These are phyloP conservation scores for Andricus quercusramuli DNA, from an alignment of 2,888 invertebrate genomes.

Conservation along the genomic window DNA sequence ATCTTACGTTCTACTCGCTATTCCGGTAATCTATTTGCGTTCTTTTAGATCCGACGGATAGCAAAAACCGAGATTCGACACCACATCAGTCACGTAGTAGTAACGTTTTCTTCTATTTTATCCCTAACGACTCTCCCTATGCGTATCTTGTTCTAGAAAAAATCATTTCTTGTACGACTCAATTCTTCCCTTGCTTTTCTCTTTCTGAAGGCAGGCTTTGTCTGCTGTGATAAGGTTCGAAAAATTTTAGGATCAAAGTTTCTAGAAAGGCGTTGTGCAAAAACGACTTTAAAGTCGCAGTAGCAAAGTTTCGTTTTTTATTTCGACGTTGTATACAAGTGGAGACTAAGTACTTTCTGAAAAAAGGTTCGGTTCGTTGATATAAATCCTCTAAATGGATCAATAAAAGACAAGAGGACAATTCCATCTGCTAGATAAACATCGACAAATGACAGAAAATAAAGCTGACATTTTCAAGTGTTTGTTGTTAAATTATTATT, in stretches of 20 bases:
- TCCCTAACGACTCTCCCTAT: not conserved
- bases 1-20: slow-evolving; percentile 54
- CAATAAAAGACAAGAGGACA: slow-evolving; percentile 11
- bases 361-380: slow-evolving; percentile 8
- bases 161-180: slow-evolving; percentile 29
- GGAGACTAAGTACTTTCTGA: slow-evolving; percentile 4
- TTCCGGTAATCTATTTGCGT: slow-evolving; percentile 54
- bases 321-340: slow-evolving; percentile 25
- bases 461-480: not conserved
- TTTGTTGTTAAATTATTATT: not conserved
- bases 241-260: slow-evolving; percentile 33
- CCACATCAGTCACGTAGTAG: slow-evolving; percentile 20
- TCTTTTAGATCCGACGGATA: slow-evolving; percentile 49
- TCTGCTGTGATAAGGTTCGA: slow-evolving; percentile 28
- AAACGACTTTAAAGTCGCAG: slow-evolving; percentile 19
- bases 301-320: slow-evolving; percentile 25
- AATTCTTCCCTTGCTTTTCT: slow-evolving; percentile 26
- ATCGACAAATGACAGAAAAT: slow-evolving; percentile 23
- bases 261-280: slow-evolving; percentile 36
- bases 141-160: slow-evolving; percentile 13
- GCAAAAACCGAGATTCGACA: slow-evolving; percentile 54
- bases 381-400: not conserved
- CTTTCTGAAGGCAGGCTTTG: slow-evolving; percentile 36
- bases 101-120: slow-evolving; percentile 8
- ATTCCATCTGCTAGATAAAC: slow-evolving; percentile 19